Evolutionary conservation across 1,140 invertebrate species (phyloP).

Genomic region (Matsumurasca onukii): DNA sequence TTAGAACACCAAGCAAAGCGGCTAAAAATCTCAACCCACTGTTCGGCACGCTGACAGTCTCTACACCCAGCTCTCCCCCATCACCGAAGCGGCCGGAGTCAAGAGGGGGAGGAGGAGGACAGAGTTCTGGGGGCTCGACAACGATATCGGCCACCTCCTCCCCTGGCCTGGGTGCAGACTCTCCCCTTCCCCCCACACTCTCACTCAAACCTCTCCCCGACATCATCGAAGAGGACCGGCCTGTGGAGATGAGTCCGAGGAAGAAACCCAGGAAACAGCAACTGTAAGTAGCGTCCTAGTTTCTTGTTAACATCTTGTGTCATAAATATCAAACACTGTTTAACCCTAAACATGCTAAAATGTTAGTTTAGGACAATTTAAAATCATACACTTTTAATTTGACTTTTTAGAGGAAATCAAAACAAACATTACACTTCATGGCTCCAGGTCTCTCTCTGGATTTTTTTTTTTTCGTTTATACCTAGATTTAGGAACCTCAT

Average conservation of each 20-base stretch:
- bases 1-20: constrained; percentile 55
- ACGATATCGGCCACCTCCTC: constrained; percentile 78
- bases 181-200: constrained; percentile 38
- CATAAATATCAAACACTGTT: too few relatives aligned
- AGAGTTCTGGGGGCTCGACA: constrained; percentile 62
- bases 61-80: constrained; percentile 45
- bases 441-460: too few relatives aligned
- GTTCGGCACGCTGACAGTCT: constrained; percentile 50
- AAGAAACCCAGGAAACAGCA: constrained; percentile 60
- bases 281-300: constrained; percentile 51
- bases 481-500: too few relatives aligned
- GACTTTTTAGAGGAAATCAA: too few relatives aligned
- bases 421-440: too few relatives aligned
- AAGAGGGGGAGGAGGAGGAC: constrained; percentile 43
- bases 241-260: constrained; percentile 53
- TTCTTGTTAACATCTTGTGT: too few relatives aligned
- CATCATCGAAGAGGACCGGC: constrained; percentile 39
- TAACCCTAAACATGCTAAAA: neutral
- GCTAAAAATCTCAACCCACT: constrained; percentile 60
- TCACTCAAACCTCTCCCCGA: constrained; percentile 46
- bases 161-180: constrained; percentile 61
- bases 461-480: too few relatives aligned
- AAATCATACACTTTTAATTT: too few relatives aligned
- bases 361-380: too few relatives aligned
- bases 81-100: constrained; percentile 47